phyloP scores from a whole-genome alignment of 2,797 vertebrate genomes.

The Gambusia yucatana region DNA sequence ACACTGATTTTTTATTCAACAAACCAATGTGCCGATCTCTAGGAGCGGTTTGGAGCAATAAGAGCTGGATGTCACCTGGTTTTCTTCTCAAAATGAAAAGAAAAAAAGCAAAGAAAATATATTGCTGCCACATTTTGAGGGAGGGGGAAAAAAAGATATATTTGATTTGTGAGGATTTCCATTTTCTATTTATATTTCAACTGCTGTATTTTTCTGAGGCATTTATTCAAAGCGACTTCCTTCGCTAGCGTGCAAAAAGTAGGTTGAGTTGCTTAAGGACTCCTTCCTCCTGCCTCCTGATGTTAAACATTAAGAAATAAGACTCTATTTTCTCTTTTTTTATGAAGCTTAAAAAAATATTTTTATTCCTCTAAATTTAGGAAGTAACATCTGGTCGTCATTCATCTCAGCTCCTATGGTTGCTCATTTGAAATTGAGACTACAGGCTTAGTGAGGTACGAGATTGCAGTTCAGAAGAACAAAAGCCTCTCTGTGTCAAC shows the following conservation, averaged over 20 bases:
- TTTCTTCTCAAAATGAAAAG: constrained; percentile 49
- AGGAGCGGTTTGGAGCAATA: constrained; percentile 35
- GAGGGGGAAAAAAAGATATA: background rate
- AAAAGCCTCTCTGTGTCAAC: constrained; percentile 69
- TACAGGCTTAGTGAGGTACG: constrained; percentile 39
- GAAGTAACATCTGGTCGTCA: background rate
- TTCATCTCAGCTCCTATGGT: background rate
- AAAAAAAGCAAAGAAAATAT: constrained; percentile 49
- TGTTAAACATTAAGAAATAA: background rate
- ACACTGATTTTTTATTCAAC: constrained; percentile 52
- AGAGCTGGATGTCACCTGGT: constrained; percentile 43
- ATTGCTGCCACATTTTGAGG: constrained; percentile 45
- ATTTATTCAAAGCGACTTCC: constrained; percentile 7
- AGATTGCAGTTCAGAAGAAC: constrained; percentile 46
- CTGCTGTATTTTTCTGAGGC: constrained; percentile 5
- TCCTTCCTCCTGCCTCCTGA: background rate
- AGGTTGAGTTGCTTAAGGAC: constrained; percentile 19
- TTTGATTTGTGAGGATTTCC: constrained; percentile 39
- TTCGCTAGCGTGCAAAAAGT: background rate
- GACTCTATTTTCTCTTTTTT: background rate
- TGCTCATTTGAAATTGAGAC: constrained; percentile 21
- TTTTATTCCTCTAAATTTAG: background rate
- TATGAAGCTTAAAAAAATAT: background rate
- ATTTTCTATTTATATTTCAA: constrained; percentile 36
- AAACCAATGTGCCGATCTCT: constrained; percentile 28